These are phyloP conservation scores for Amazonetta brasiliensis DNA, from an alignment of 2,797 vertebrate species.

Conservation along the genomic window DNA sequence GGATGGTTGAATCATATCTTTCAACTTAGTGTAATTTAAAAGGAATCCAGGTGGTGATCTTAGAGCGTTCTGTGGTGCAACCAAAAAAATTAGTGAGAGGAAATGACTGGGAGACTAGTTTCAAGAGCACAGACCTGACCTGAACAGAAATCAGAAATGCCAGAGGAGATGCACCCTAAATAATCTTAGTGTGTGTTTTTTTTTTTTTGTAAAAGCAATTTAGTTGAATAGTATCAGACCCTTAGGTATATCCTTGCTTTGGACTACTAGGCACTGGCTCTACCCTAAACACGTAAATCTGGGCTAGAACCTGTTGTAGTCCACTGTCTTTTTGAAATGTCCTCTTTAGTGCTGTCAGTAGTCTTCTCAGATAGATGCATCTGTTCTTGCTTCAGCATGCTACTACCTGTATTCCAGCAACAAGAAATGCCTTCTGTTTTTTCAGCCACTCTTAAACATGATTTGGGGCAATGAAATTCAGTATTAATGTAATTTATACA, in stretches of 20 bases:
- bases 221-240: neutral
- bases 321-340: neutral
- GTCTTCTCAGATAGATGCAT: neutral
- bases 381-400: neutral
- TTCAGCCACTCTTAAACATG: neutral
- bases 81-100: neutral
- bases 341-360: neutral
- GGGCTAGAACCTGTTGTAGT: neutral
- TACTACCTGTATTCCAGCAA: neutral
- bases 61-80: neutral
- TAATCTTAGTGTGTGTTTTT: neutral
- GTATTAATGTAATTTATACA: neutral
- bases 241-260: neutral
- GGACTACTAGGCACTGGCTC: neutral
- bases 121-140: neutral
- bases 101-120: neutral
- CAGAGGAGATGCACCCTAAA: neutral
- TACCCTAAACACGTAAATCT: neutral
- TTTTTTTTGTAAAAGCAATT: neutral
- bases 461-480: neutral
- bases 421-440: neutral
- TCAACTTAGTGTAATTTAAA: neutral
- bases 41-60: neutral
- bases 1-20: neutral
- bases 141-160: neutral